A percentile compares a stretch with the other conserved stretches of the same genome.
Evolutionary conservation across 2,113 vertebrate genomes (phyloP).

Genomic region (Pavo muticus): DNA sequence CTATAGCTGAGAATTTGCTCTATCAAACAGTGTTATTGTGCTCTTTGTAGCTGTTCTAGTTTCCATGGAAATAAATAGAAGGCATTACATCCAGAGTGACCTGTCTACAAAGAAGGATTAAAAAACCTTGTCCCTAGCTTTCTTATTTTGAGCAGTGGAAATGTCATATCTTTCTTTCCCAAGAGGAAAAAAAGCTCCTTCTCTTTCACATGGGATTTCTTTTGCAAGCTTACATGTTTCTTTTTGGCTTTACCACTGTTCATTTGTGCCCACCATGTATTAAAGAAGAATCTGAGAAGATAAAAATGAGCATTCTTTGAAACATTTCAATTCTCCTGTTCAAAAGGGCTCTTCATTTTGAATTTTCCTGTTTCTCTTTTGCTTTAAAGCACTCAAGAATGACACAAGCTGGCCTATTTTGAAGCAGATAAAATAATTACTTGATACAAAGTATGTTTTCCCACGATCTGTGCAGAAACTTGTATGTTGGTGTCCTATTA

Average conservation of each 20-base stretch:
- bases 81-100: no score
- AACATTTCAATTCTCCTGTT: background rate
- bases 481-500: background rate
- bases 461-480: background rate
- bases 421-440: background rate
- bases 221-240: conserved; percentile 41
- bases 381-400: conserved; percentile 29
- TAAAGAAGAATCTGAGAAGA: conserved; percentile 15
- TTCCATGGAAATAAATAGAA: no score
- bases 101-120: background rate
- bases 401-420: conserved; percentile 1
- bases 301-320: conserved; percentile 25
- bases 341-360: conserved; percentile 22
- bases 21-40: no score
- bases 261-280: background rate
- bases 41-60: no score
- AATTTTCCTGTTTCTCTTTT: background rate
- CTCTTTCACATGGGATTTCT: conserved; percentile 4
- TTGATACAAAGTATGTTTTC: background rate
- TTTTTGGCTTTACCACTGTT: conserved; percentile 12
- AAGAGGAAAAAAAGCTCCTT: background rate
- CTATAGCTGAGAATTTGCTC: no score
- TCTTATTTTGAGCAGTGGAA: background rate
- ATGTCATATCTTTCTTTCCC: background rate
- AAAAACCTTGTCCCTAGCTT: background rate